phyloP scores from a whole-genome alignment of 1,140 invertebrate species.

The Prorops nasuta region DNA sequence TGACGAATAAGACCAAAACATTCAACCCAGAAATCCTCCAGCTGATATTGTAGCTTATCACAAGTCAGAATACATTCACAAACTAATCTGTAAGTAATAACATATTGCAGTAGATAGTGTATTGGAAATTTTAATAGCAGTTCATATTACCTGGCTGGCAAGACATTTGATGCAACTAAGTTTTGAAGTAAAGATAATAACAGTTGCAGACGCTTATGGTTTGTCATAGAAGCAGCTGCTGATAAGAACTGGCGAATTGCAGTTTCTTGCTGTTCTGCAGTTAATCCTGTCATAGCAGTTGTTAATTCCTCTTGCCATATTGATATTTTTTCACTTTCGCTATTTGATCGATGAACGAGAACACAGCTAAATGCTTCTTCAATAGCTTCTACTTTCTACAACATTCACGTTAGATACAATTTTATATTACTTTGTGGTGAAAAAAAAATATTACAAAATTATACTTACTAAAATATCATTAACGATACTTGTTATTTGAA shows the following conservation, averaged over 20 bases:
- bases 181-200: slow-evolving; percentile 71
- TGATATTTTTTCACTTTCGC: slow-evolving; percentile 65
- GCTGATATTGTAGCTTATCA: slow-evolving; percentile 75
- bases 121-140: not conserved
- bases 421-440: not conserved
- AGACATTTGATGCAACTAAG: slow-evolving; percentile 66
- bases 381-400: slow-evolving; percentile 75
- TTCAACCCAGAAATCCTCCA: slow-evolving; percentile 83
- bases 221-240: slow-evolving; percentile 67
- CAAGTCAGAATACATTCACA: slow-evolving; percentile 81
- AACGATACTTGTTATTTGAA: slow-evolving; percentile 63
- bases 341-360: slow-evolving; percentile 70
- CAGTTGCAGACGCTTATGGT: slow-evolving; percentile 69
- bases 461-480: slow-evolving; percentile 66
- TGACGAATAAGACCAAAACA: slow-evolving; percentile 82
- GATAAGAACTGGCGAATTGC: slow-evolving; percentile 70
- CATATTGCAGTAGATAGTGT: not conserved
- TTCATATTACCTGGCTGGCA: slow-evolving; percentile 62
- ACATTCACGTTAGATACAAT: not conserved
- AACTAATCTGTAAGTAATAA: slow-evolving; percentile 64
- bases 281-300: slow-evolving; percentile 54
- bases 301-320: slow-evolving; percentile 66
- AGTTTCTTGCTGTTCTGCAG: slow-evolving; percentile 69
- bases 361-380: slow-evolving; percentile 87
- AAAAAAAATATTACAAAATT: not conserved